Evolutionary conservation across 1,140 invertebrate genomes (phyloP).

Genomic region (Pristionchus pacificus): DNA sequence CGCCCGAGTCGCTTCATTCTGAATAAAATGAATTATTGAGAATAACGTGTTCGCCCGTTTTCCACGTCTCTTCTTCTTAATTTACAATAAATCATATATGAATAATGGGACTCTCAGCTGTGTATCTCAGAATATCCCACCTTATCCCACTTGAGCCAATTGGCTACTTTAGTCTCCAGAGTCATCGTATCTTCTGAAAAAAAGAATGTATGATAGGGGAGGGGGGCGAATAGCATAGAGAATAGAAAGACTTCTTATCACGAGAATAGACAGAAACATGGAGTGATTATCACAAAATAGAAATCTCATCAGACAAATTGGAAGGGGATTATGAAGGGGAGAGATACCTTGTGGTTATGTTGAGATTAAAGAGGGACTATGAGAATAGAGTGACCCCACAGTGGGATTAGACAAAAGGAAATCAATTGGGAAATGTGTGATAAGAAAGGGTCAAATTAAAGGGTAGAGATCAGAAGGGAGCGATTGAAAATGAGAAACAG

Average conservation of each 20-base stretch:
- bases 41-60: neutral
- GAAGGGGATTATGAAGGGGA: no score
- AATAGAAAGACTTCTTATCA: no score
- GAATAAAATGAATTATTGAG: conserved; percentile 1
- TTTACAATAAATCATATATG: neutral
- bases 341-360: no score
- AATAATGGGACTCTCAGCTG: neutral
- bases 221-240: no score
- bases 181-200: conserved; percentile 12
- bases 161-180: conserved; percentile 63
- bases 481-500: neutral
- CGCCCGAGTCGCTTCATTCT: conserved; percentile 61
- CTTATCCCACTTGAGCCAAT: conserved; percentile 70
- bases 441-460: neutral
- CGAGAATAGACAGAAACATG: no score
- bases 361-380: no score
- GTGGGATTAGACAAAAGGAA: no score
- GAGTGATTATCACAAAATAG: no score
- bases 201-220: no score
- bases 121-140: conserved; percentile 46
- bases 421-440: neutral
- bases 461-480: neutral
- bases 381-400: no score
- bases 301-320: no score
- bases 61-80: neutral